phyloP scores from a whole-genome alignment of 1,140 invertebrate species.

The Chironomus striatipennis region DNA sequence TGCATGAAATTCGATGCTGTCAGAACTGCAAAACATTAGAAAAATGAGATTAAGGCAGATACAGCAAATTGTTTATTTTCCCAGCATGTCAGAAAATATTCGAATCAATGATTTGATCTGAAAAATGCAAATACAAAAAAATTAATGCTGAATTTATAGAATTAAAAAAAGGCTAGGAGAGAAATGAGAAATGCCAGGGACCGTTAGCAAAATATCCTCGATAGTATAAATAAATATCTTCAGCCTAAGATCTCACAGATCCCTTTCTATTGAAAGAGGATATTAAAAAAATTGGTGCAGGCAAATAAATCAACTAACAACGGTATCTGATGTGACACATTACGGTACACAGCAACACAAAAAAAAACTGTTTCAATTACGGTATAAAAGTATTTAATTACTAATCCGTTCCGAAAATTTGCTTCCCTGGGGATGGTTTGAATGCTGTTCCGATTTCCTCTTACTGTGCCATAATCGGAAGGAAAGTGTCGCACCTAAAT shows the following conservation, averaged over 20 bases:
- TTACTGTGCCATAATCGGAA: not conserved
- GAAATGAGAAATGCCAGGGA: not conserved
- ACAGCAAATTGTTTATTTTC: constrained; percentile 3
- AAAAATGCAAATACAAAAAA: constrained; percentile 18
- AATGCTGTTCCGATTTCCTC: not conserved
- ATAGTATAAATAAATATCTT: not conserved
- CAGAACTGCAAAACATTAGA: not conserved
- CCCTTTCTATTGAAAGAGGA: not conserved
- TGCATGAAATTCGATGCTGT: constrained; percentile 16
- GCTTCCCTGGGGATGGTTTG: not conserved
- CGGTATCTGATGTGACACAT: constrained; percentile 11
- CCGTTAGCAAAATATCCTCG: constrained; percentile 1
- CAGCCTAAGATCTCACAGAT: not conserved
- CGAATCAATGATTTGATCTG: not conserved
- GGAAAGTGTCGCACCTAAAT: constrained; percentile 11
- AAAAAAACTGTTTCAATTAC: constrained; percentile 21
- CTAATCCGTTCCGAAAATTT: constrained; percentile 17
- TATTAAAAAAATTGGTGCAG: not conserved
- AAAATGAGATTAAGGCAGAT: not conserved
- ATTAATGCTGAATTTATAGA: not conserved
- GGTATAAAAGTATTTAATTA: constrained; percentile 24
- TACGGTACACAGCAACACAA: not conserved
- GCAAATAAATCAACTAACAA: not conserved
- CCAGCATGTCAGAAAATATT: not conserved
- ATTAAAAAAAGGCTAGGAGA: too few relatives aligned